Base-by-base conservation (phyloP, 2,888 invertebrate species). In the Anoplius nigerrimus region DNA sequence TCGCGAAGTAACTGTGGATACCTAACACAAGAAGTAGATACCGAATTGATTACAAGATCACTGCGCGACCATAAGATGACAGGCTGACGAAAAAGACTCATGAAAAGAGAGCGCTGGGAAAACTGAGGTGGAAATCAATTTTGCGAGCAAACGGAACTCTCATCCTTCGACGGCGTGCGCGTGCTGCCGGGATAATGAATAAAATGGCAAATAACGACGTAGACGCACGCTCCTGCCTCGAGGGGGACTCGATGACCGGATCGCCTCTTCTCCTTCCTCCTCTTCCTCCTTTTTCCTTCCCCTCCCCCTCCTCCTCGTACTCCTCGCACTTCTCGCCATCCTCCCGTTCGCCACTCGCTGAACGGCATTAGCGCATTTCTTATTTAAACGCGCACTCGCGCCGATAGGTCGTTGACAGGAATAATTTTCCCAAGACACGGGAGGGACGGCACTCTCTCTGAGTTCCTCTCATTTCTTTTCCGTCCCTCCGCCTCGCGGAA, bases 131-230 rank as follows among this genome's bases (percentile, higher is more conserved):
- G 24, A 34, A 34, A 34, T 34, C 34, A 34, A 34, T 34, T 34
- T 34, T 34, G 11, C 34, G 8, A 34, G 34, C 34, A 6, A 34
- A 34, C 34, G 34, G 34, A 34, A 34, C 34, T 34, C 11, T 11
- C 8, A 34, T 34, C 11, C 34, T 1, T 34, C 34, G 34, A 2
- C 34, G 46, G 63, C 51, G 24, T 66, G 64, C 61, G 59, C 61
- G 65, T 57, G 69, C 57, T 56, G 69, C 66, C 72, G 74, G 69
- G 74, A 74, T 76, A 78, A 75, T 72, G 79, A 79, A 79, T 78
- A 78, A 79, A 80, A 82, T 78, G 76, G 71, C 76, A 71, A 81
- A 81, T 81, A 74, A 81, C 74, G 70, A 74, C 64, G 67, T 69
- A 57, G 68, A 62, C 70, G 66, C 64, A 63, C 65, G 72, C 69